These are phyloP conservation scores for Diogma glabrata DNA, from an alignment of 2,888 invertebrate genomes.

Conservation along the genomic window DNA sequence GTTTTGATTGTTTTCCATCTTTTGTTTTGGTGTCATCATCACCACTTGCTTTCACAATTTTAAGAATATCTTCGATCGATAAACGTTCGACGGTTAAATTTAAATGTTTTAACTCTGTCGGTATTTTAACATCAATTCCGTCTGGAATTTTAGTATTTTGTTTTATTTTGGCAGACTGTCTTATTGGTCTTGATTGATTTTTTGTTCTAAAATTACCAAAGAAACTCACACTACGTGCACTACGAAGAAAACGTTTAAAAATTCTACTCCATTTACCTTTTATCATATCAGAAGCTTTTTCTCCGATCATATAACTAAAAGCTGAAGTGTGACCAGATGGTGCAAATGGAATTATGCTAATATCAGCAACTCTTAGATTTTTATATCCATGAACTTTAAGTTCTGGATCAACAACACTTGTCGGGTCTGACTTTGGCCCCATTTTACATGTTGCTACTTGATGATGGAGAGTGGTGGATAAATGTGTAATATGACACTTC, in stretches of 20 bases:
- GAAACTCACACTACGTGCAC: no score
- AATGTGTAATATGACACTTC: slow-evolving; percentile 49
- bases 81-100: no score
- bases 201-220: no score
- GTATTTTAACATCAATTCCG: no score
- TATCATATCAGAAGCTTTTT: slow-evolving; percentile 38
- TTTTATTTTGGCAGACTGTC: no score
- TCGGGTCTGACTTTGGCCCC: slow-evolving; percentile 33
- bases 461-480: slow-evolving; percentile 42
- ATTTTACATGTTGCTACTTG: slow-evolving; percentile 39
- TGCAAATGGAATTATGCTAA: slow-evolving; percentile 49
- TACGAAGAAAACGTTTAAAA: slow-evolving; percentile 53
- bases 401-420: slow-evolving; percentile 42
- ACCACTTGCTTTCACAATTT: no score
- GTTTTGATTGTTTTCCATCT: no score
- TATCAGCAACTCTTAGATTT: slow-evolving; percentile 48
- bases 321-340: slow-evolving; percentile 48
- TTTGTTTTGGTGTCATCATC: no score
- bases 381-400: slow-evolving; percentile 46
- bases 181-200: no score
- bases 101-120: no score
- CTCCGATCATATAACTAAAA: slow-evolving; percentile 39
- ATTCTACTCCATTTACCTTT: slow-evolving; percentile 23
- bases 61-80: no score
- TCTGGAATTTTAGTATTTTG: no score